Evolutionary conservation across 2,113 vertebrate genomes (phyloP), one percentile per base, ranked within the genome.

Genomic region (Sminthopsis crassicaudata): DNA sequence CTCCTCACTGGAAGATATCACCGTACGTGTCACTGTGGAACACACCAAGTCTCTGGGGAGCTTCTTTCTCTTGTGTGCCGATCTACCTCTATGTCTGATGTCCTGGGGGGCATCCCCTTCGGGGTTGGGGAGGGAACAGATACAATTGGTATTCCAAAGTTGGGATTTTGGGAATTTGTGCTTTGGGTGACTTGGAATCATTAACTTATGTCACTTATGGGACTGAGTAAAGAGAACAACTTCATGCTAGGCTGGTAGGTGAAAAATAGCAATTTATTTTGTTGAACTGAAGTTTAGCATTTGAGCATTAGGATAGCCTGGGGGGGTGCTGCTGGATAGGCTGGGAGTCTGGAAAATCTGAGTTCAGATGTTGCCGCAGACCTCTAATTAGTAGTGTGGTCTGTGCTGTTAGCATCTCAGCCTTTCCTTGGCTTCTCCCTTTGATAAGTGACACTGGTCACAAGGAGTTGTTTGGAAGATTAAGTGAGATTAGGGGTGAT

Each of bases 1-100:
- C 97, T 99, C 99, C 26, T 99, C 99, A 0, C 98, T 99, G 11
- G 99, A 99, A 97, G 99, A 99, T 94, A 99, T 99, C 97, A 99
- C 99, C 6, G 99, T 99, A 92, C 27, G 99, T 97, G 1, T 94
- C 53, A 6, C 0, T 4, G 46, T 19, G 42, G 36, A 46, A 48
- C 90, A 42, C 42, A 1, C 3, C 0, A 0, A 0, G 42, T 52
- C n/a, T 36, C 0, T 22, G 36, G 42, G 90, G 92, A 92, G 89
- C 52, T 27, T 50, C 46, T 91, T 92, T 92, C 19, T 1, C 53
- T 94, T 90, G 67, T 76, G 36, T 76, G 36, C 36, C 5, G 11
- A n/a, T 30, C 25, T n/a, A n/a, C 27, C 16, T 16, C 36, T 10
- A 16, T n/a, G 36, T 76, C 14, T 76, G 36, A 2, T 4, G 67